Base-by-base conservation (phyloP, 1,140 invertebrate genomes). In the Heliothis subflexa region DNA sequence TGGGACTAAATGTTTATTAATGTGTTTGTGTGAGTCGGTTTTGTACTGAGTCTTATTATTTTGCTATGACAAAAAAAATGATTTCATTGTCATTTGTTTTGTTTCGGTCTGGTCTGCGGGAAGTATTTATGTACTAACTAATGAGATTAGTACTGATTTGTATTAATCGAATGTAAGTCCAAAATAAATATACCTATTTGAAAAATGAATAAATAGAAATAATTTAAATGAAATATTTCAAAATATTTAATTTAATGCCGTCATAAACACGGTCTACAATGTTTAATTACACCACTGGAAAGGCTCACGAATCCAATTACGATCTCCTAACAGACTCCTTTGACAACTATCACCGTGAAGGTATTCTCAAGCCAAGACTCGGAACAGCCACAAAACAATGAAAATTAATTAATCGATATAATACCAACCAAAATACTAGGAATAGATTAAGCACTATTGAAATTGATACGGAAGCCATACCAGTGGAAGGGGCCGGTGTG, bases 401-500 rank as follows among this genome's bases (percentile, higher is more conserved):
- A 83, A 83, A 81, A 70, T 79, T 66, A 81, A 83, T 86, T 78
- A 82, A 84, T 83, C 77, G 82, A 80, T 81, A 82, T 80, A 82
- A 79, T 57, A 73, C 64, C 18, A 64, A 57, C 59, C 78, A 66
- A 77, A 68, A 61, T 73, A 82, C 82, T 86, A 79, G 81, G 77
- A 79, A 86, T 87, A 61, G 66, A 75, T 62, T 64, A 62, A 47
- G 25, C 11, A 62, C 66, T 84, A 85, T 87, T 83, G 87, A 85
- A 87, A 87, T 81, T 59, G 84, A 89, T 86, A 86, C 71, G 33
- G 86, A 89, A 88, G 85, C 88, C 88, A 16, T 83, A 79, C 21
- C 7, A 66, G 47, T 49, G 61, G 50, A 25, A 18, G 52, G 45
- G 52, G 52, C 50, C 71, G 68, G 85, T 81, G 86, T 83, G 86